phyloP scores from a whole-genome alignment of 2,888 invertebrate species.

The Bombylius discolor region DNA sequence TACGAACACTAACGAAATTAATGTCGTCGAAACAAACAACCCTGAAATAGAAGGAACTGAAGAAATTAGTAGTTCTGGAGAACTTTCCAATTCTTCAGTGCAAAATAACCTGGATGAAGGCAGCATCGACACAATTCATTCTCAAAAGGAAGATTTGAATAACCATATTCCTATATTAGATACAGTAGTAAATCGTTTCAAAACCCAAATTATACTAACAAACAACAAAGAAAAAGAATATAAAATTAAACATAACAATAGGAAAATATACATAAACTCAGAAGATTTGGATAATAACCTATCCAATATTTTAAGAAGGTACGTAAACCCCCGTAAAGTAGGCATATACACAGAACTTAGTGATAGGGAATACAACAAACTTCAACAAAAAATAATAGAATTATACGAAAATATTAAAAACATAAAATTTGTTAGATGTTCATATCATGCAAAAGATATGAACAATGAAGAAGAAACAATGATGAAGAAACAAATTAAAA shows the following conservation, averaged over 20 bases:
- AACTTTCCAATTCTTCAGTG: not conserved
- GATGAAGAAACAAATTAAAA: not conserved
- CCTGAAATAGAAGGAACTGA: not conserved
- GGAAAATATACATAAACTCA: slow-evolving; percentile 4
- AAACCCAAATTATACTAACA: slow-evolving; percentile 11
- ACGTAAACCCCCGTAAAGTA: not conserved
- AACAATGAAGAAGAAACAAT: not conserved
- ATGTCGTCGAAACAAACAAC: not conserved
- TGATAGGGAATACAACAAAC: not conserved
- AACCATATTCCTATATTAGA: slow-evolving; percentile 13
- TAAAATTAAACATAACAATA: slow-evolving; percentile 5
- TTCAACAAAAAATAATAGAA: not conserved
- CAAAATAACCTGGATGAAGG: not conserved
- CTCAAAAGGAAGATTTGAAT: slow-evolving; percentile 13
- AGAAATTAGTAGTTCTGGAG: not conserved
- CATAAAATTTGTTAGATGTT: not conserved
- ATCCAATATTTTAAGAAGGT: not conserved
- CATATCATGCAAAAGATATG: not conserved
- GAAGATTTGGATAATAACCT: not conserved
- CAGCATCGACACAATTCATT: slow-evolving; percentile 4
- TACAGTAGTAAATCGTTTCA: slow-evolving; percentile 12
- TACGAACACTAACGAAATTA: slow-evolving; percentile 10
- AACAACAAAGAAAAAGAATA: slow-evolving; percentile 8
- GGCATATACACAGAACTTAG: not conserved
- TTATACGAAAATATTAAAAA: not conserved